Evolutionary conservation across 1,140 invertebrate genomes (phyloP), one percentile per base, ranked within the genome.

Genomic region (Penaeus japonicus): DNA sequence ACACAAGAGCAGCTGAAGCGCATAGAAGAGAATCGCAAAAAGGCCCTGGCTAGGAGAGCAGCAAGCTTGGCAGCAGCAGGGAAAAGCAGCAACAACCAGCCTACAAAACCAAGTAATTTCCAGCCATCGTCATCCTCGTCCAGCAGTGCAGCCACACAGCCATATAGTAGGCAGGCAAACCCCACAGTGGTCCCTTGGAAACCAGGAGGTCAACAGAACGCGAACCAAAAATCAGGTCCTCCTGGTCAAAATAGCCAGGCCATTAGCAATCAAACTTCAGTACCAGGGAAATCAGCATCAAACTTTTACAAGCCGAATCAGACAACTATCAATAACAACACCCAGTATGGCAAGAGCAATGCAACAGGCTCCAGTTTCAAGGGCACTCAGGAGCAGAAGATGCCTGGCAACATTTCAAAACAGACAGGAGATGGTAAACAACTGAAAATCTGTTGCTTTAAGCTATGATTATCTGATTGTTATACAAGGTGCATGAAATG

Each of bases 11-110:
- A 94, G 84, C 90, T 90, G 57, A 89, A 89, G 65, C 91, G 91
- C 78, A 94, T 94, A n/a, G 93, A 94, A 91, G 93, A 93, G 91
- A 94, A 93, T 90, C 92, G 92, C 35, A 90, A 79, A 27, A 92
- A 91, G 86, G 93, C 93, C 12, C 78, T 94, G 7, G 91, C 92
- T 65, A 92, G 90, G 89, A 90, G 92, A 89, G 92, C 92, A 82
- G 30, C 27, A 84, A 27, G 20, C n/a, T 59, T 57, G 35, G 79
- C 57, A 17, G n/a, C 39, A 20, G 47, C 18, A 79, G n/a, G 12
- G 27, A n/a, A 53, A 24, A 39, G 7, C 75, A 82, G 20, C 75
- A 85, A 17, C 30, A 89, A n/a, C 39, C 20, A 30, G n/a, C n/a
- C 22, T 39, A 32, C 39, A 47, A 24, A 47, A 47, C 47, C 47